phyloP scores from a whole-genome alignment of 2,888 invertebrate species.

The Diaphora mendica region DNA sequence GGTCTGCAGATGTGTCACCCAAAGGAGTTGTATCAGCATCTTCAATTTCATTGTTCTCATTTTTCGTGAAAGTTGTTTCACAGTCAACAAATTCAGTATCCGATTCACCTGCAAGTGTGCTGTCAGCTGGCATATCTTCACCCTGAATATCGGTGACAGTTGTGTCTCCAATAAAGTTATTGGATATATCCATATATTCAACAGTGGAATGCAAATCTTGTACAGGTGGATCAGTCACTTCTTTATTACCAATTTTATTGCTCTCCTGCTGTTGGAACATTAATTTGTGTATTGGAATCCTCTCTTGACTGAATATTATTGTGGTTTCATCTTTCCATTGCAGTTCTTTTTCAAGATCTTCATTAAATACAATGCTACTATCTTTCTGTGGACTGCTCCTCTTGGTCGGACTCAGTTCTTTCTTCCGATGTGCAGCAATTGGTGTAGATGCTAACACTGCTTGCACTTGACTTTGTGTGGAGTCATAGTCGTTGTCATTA shows the following conservation, averaged over 20 bases:
- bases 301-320: slow-evolving; percentile 75
- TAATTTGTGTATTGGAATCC: slow-evolving; percentile 76
- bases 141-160: slow-evolving; percentile 54
- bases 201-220: slow-evolving; percentile 59
- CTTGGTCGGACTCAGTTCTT: slow-evolving; percentile 61
- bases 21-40: slow-evolving; percentile 33
- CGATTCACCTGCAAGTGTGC: slow-evolving; percentile 61
- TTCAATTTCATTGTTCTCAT: slow-evolving; percentile 48
- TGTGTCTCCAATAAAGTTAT: slow-evolving; percentile 63
- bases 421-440: slow-evolving; percentile 59
- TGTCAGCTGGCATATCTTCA: slow-evolving; percentile 39
- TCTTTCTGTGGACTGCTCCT: slow-evolving; percentile 76
- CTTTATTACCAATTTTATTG: slow-evolving; percentile 33
- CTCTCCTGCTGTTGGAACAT: slow-evolving; percentile 58
- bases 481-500: slow-evolving; percentile 29
- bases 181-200: slow-evolving; percentile 78
- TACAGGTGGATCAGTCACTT: slow-evolving; percentile 29
- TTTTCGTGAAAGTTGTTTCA: slow-evolving; percentile 76
- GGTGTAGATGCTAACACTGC: slow-evolving; percentile 71
- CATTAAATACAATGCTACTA: slow-evolving; percentile 75
- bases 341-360: slow-evolving; percentile 77
- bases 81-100: slow-evolving; percentile 81
- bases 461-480: slow-evolving; percentile 30
- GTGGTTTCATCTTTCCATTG: slow-evolving; percentile 81
- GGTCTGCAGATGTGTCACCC: slow-evolving; percentile 21